A percentile compares a stretch with the other conserved stretches of the same genome.
phyloP scores from a whole-genome alignment of 2,888 invertebrate species.

The Pandemis corylana region DNA sequence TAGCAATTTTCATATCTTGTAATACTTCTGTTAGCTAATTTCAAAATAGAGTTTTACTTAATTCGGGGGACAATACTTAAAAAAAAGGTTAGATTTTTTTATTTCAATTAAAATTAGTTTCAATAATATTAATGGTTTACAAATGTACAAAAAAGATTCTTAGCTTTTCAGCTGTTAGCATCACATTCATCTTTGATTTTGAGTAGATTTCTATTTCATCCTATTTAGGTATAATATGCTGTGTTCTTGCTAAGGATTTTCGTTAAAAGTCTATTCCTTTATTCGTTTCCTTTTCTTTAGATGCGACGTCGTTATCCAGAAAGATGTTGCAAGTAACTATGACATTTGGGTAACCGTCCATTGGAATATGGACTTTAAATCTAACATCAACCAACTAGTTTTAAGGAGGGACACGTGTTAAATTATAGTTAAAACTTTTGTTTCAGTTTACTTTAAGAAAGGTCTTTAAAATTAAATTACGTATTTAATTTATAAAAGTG shows the following conservation, averaged over 20 bases:
- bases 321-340: constrained; percentile 44
- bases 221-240: too few relatives aligned
- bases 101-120: too few relatives aligned
- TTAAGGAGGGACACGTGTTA: neutral
- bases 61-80: too few relatives aligned
- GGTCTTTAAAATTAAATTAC: too few relatives aligned
- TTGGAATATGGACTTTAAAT: neutral
- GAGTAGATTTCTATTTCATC: neutral
- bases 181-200: neutral
- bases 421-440: neutral
- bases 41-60: too few relatives aligned
- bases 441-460: neutral
- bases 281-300: neutral
- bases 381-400: neutral
- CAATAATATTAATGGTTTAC: too few relatives aligned
- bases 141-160: neutral
- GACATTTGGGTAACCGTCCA: neutral
- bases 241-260: neutral
- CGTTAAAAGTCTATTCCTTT: neutral
- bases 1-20: too few relatives aligned
- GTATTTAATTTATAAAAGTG: too few relatives aligned
- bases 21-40: too few relatives aligned
- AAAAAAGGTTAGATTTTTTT: too few relatives aligned
- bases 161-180: neutral
- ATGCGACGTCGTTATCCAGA: neutral